phyloP scores from a whole-genome alignment of 2,797 vertebrate genomes.

The Etheostoma perlongum region DNA sequence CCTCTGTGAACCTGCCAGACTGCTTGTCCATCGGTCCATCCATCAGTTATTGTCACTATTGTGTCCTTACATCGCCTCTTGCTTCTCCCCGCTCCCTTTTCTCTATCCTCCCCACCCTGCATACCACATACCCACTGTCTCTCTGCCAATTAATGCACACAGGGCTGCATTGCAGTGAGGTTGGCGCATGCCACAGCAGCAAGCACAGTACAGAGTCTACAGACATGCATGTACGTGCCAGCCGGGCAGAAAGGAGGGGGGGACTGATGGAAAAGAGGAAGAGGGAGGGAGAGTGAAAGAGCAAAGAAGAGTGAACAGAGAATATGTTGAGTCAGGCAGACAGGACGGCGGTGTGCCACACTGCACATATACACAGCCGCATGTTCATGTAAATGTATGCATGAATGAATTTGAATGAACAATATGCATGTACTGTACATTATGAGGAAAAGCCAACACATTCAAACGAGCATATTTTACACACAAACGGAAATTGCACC shows the following conservation, averaged over 20 bases:
- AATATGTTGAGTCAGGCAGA: slow-evolving; percentile 83
- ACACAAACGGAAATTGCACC: slow-evolving; percentile 43
- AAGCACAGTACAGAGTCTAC: slow-evolving; percentile 83
- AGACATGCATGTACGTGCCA: slow-evolving; percentile 86
- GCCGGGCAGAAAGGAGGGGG: slow-evolving; percentile 62
- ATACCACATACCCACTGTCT: slow-evolving; percentile 81
- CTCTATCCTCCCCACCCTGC: slow-evolving; percentile 72
- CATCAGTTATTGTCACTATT: slow-evolving; percentile 63
- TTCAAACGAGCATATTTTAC: background rate
- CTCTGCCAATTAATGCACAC: slow-evolving; percentile 87
- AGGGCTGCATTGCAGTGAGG: slow-evolving; percentile 89
- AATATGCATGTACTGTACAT: slow-evolving; percentile 5
- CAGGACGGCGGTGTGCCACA: slow-evolving; percentile 66
- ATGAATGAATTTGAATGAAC: slow-evolving; percentile 28
- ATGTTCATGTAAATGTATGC: slow-evolving; percentile 59
- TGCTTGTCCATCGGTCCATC: slow-evolving; percentile 61
- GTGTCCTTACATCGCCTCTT: slow-evolving; percentile 71
- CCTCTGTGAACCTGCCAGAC: slow-evolving; percentile 61
- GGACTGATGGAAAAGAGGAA: slow-evolving; percentile 6
- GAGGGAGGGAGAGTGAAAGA: slow-evolving; percentile 40
- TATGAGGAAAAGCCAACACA: background rate
- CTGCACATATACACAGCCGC: slow-evolving; percentile 53
- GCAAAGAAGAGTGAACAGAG: slow-evolving; percentile 72
- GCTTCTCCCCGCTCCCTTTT: slow-evolving; percentile 46
- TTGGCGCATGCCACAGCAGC: slow-evolving; percentile 82